Evolutionary conservation across 2,888 invertebrate genomes (phyloP), one percentile per base, ranked within the genome.

Genomic region (Aleiodes testaceus): DNA sequence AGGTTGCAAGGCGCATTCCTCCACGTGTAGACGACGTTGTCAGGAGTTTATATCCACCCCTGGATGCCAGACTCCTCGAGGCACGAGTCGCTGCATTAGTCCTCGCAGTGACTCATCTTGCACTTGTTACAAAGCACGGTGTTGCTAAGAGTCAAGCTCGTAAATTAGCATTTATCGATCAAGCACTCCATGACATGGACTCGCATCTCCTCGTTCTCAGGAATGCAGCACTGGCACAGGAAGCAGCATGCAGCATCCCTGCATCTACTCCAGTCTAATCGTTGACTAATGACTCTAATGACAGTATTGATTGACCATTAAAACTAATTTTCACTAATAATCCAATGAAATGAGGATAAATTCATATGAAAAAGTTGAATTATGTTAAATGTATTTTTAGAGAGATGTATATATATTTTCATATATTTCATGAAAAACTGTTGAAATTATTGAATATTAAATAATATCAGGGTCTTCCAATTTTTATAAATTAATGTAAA

Each of bases 11-110:
- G 78, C 88, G 91, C 75, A 92, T 93, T 77, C 92, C 92, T 59
- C 90, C 91, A 14, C 88, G 92, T 52, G 93, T 93, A 1, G 93
- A 93, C 83, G 93, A 93, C 80, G 92, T 93, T 75, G 92, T 92
- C 0, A 87, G 90, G 71, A 91, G 92, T 73, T 91, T 93, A 90
- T 93, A 93, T 82, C 93, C 93, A 12, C 93, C 93, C 4, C 84
- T 93, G 75, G 93, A 93, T 85, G 91, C 92, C 0, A 88, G 92
- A 45, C 87, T 93, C 4, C 84, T 93, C 72, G 93, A 93, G 85
- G 92, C 93, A 1, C 89, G 92, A 78, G 92, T 92, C 49, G 91
- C 91, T 30, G 92, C 92, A 12, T 84, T 93, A 66, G 91, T 92
- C 1, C 84, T 93, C 55, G 91, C 92, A 7, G 92, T 93, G 2